A percentile compares a stretch with the other conserved stretches of the same genome.
These are phyloP conservation scores for Drosophila meridionalis DNA, from an alignment of 2,888 invertebrate genomes.

Conservation along the genomic window DNA sequence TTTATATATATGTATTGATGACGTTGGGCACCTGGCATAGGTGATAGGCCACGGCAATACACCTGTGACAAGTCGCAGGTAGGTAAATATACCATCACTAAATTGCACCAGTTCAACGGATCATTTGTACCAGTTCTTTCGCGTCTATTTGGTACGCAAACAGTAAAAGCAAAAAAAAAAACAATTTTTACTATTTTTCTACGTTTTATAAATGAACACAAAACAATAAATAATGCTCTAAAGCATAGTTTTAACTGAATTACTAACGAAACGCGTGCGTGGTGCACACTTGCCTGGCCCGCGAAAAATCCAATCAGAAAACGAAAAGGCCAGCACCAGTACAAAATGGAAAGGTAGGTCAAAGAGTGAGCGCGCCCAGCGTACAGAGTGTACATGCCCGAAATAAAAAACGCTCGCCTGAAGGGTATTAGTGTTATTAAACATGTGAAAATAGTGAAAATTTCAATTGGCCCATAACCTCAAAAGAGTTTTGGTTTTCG, in stretches of 20 bases:
- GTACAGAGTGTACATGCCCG: constrained; percentile 58
- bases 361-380: constrained; percentile 75
- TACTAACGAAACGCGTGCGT: constrained; percentile 49
- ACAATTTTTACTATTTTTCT: constrained; percentile 75
- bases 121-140: constrained; percentile 66
- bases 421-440: constrained; percentile 49
- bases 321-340: constrained; percentile 73
- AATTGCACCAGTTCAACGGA: constrained; percentile 56
- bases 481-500: constrained; percentile 72
- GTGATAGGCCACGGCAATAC: constrained; percentile 5
- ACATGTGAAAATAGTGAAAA: constrained; percentile 71
- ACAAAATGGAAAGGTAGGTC: constrained; percentile 85
- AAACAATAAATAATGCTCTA: constrained; percentile 65
- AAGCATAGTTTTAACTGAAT: constrained; percentile 49
- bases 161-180: constrained; percentile 72
- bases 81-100: constrained; percentile 46
- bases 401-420: constrained; percentile 34
- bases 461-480: constrained; percentile 74
- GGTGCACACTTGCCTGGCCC: constrained; percentile 49
- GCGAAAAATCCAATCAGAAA: constrained; percentile 61
- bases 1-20: neutral
- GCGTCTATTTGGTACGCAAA: constrained; percentile 79
- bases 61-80: constrained; percentile 49
- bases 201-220: constrained; percentile 78
- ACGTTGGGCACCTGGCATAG: neutral